phyloP scores from a whole-genome alignment of 1,140 invertebrate genomes.

The Neoseiulus cucumeris region DNA sequence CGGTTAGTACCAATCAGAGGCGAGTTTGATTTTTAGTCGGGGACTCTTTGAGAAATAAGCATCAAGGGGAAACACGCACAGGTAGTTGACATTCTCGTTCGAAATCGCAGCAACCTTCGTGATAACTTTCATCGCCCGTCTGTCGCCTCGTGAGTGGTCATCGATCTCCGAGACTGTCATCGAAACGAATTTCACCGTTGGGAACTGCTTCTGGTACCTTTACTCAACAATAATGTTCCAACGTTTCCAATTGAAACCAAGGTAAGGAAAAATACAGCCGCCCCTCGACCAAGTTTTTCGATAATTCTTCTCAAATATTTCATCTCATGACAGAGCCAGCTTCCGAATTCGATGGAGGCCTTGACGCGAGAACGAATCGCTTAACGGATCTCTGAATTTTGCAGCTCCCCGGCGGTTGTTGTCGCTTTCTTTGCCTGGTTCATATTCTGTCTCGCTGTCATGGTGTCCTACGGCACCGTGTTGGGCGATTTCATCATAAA shows the following conservation, averaged over 20 bases:
- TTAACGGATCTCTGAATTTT: no score
- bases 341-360: no score
- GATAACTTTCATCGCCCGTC: neutral
- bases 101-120: neutral
- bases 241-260: neutral
- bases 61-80: no score
- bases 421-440: conserved; percentile 5
- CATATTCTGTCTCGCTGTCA: neutral
- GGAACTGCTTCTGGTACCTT: conserved; percentile 3
- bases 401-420: neutral
- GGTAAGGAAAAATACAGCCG: neutral
- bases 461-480: conserved; percentile 1
- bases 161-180: neutral
- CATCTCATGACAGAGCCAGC: no score
- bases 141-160: conserved; percentile 4
- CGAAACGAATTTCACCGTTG: neutral
- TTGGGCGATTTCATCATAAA: conserved; percentile 6
- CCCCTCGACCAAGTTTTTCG: no score
- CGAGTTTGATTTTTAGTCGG: no score
- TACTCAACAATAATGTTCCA: conserved; percentile 9
- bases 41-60: no score
- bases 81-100: no score
- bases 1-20: neutral
- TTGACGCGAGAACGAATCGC: no score
- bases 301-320: no score